Percentiles rank a stretch among this genome's conserved stretches.
Evolutionary conservation across 2,113 vertebrate genomes (phyloP).

Genomic region (Spea multiplicata): DNA sequence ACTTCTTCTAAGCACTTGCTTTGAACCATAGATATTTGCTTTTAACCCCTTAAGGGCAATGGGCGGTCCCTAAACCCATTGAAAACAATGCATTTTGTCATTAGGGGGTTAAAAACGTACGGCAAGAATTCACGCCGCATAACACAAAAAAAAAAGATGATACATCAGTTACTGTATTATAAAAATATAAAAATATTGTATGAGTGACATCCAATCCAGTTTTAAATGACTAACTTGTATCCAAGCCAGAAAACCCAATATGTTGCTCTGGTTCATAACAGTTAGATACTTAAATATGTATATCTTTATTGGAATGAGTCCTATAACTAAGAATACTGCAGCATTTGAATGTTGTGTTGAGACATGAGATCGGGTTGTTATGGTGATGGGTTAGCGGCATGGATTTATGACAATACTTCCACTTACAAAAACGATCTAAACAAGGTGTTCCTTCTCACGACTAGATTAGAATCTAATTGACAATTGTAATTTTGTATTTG

Average conservation of each 20-base stretch:
- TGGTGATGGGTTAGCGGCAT: constrained; percentile 40
- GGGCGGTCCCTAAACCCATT: no score
- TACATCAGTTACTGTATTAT: not conserved
- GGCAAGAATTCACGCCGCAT: not conserved
- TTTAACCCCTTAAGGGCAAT: no score
- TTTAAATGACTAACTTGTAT: constrained; percentile 30
- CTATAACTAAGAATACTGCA: constrained; percentile 36
- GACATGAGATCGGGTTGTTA: constrained; percentile 40
- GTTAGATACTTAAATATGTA: constrained; percentile 41
- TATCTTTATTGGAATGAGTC: constrained; percentile 41
- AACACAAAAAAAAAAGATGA: not conserved
- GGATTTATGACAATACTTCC: constrained; percentile 1
- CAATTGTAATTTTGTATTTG: not conserved
- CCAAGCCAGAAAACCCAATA: constrained; percentile 34
- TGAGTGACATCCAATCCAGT: constrained; percentile 32
- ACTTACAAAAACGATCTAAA: not conserved
- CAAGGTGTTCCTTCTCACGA: constrained; percentile 24
- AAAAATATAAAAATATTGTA: constrained; percentile 2
- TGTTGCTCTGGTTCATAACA: constrained; percentile 39
- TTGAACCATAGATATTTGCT: no score
- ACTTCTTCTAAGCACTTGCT: no score
- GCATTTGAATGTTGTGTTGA: constrained; percentile 35
- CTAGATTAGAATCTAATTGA: constrained; percentile 33
- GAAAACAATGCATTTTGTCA: no score
- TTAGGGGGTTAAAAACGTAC: no score